Conservation (phyloP, 2,888 invertebrate genomes). For the Campoletis raptor region DNA sequence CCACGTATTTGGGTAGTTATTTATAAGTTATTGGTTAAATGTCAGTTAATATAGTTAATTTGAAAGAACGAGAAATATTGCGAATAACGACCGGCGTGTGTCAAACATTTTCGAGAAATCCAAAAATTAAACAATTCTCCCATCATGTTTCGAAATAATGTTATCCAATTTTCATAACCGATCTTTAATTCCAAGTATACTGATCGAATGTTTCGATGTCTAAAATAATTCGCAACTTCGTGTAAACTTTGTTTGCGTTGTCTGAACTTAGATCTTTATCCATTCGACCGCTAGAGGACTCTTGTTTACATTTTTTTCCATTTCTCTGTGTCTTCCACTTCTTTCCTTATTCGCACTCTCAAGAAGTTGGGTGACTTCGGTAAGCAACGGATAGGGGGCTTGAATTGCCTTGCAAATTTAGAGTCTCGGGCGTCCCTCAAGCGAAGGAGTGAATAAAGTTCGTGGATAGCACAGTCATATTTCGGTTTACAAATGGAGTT, state of each 20-base stretch:
- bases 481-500: slow-evolving; percentile 16
- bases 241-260: slow-evolving; percentile 17
- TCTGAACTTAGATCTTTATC: neutral
- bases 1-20: neutral
- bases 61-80: neutral
- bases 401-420: slow-evolving; percentile 29
- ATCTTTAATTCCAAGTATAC: neutral
- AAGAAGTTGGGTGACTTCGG: slow-evolving; percentile 6
- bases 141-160: neutral
- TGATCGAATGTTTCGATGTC: neutral
- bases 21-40: too few species aligned
- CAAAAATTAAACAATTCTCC: neutral
- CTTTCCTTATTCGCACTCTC: neutral
- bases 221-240: neutral
- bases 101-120: neutral
- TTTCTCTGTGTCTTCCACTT: neutral
- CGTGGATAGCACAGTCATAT: neutral
- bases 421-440: neutral
- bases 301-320: neutral
- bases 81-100: neutral
- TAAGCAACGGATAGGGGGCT: slow-evolving; percentile 5
- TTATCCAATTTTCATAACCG: neutral
- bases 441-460: neutral
- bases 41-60: too few species aligned
- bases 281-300: neutral